Percentiles rank a stretch among this genome's conserved stretches.
Evolutionary conservation across 92 coral and sea anemone species (phyloP).

Genomic region (Nematostella vectensis): DNA sequence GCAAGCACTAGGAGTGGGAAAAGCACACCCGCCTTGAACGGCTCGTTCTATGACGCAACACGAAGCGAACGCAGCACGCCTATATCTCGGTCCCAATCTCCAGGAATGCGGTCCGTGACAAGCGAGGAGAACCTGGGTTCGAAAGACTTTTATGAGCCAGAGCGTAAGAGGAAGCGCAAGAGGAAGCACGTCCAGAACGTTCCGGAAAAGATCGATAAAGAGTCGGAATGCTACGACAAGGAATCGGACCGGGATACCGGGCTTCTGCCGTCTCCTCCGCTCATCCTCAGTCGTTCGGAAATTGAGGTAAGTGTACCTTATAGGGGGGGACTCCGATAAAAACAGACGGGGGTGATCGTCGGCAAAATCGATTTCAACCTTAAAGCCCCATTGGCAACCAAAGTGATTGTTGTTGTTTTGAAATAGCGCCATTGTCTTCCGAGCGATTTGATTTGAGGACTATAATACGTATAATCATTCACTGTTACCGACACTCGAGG

Average conservation of each 20-base stretch:
- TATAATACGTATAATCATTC: too few species aligned
- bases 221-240: neutral
- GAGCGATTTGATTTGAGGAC: neutral
- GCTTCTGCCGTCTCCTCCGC: slow-evolving; percentile 23
- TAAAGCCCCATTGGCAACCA: too few species aligned
- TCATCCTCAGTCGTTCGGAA: slow-evolving; percentile 32
- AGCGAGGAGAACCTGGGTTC: slow-evolving; percentile 58
- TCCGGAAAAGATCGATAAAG: slow-evolving; percentile 4
- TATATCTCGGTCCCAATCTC: slow-evolving; percentile 44
- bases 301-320: slow-evolving; percentile 30
- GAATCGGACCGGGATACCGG: slow-evolving; percentile 10
- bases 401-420: too few species aligned
- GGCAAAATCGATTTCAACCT: too few species aligned
- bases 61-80: slow-evolving; percentile 37
- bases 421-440: too few species aligned
- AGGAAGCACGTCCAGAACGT: slow-evolving; percentile 16
- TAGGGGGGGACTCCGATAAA: too few species aligned
- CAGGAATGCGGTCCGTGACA: slow-evolving; percentile 36
- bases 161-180: slow-evolving; percentile 68
- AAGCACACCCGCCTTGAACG: slow-evolving; percentile 42
- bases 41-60: slow-evolving; percentile 21
- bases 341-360: too few species aligned
- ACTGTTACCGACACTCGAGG: too few species aligned
- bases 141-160: slow-evolving; percentile 37
- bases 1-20: slow-evolving; percentile 56